A percentile compares a stretch with the other conserved stretches of the same genome.
phyloP scores from a whole-genome alignment of 2,113 vertebrate species.

The Catharus bicknelli region DNA sequence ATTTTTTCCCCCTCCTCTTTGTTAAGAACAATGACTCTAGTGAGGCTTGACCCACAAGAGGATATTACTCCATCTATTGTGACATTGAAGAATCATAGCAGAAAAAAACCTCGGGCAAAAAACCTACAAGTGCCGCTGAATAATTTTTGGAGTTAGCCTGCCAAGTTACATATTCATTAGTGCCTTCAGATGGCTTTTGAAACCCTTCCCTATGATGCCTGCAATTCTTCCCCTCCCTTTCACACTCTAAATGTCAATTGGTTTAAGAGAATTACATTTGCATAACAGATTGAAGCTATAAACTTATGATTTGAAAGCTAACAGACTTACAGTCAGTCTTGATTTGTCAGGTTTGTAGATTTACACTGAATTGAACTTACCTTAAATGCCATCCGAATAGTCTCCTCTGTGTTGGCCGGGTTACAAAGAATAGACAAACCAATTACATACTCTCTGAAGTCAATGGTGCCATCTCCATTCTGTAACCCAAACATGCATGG shows the following conservation, averaged over 20 bases:
- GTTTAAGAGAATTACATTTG: conserved; percentile 64
- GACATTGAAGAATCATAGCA: background rate
- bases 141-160: conserved; percentile 53
- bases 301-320: conserved; percentile 61
- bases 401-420: conserved; percentile 93
- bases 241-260: conserved; percentile 51
- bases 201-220: background rate
- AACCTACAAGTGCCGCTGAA: conserved; percentile 18
- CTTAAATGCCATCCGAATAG: conserved; percentile 92
- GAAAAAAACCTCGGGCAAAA: background rate
- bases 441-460: conserved; percentile 98
- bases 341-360: conserved; percentile 43
- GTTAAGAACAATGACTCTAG: background rate
- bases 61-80: conserved; percentile 41
- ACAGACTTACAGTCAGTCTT: conserved; percentile 63
- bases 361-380: conserved; percentile 70
- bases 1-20: background rate
- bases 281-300: conserved; percentile 60
- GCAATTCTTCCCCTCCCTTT: conserved; percentile 35
- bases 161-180: conserved; percentile 48
- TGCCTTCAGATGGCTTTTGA: conserved; percentile 30
- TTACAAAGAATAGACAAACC: conserved; percentile 92
- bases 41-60: background rate
- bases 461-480: conserved; percentile 93
- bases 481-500: conserved; percentile 53